phyloP scores from a whole-genome alignment of 2,888 invertebrate genomes.

The Megamerina dolium region DNA sequence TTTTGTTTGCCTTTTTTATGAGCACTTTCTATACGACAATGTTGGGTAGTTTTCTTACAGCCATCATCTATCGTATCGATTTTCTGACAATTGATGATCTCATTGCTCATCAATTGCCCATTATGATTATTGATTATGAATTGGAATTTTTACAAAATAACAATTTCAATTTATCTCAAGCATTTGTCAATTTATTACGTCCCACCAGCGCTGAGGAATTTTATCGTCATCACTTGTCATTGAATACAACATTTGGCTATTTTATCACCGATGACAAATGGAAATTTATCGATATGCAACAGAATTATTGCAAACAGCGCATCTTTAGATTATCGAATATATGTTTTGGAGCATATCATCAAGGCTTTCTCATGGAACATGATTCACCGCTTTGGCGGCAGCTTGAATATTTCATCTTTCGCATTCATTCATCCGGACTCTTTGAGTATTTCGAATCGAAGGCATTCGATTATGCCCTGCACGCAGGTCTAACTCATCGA shows the following conservation, averaged over 20 bases:
- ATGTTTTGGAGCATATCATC: constrained; percentile 34
- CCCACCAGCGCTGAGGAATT: constrained; percentile 30
- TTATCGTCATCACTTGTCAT: constrained; percentile 17
- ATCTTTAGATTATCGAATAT: constrained; percentile 37
- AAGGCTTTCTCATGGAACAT: constrained; percentile 23
- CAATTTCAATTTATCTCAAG: constrained; percentile 18
- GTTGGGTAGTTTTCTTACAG: constrained; percentile 37
- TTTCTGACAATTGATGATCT: constrained; percentile 35
- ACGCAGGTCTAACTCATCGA: no score
- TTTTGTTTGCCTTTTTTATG: constrained; percentile 34
- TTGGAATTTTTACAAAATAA: constrained; percentile 30
- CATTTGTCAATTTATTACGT: constrained; percentile 25
- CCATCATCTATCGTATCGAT: constrained; percentile 31
- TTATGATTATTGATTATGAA: constrained; percentile 34
- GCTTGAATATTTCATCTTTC: constrained; percentile 29
- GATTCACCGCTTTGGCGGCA: constrained; percentile 16
- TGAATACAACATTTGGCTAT: constrained; percentile 30
- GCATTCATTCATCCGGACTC: constrained; percentile 31
- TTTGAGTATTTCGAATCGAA: constrained; percentile 18
- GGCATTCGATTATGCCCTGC: no score
- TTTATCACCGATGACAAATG: constrained; percentile 33
- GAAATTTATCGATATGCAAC: constrained; percentile 23
- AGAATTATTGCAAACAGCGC: constrained; percentile 26
- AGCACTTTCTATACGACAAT: constrained; percentile 33
- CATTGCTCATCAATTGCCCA: constrained; percentile 25